Percentiles rank a stretch among this genome's conserved stretches.
These are phyloP conservation scores for Camponotus vicinus DNA, from an alignment of 1,140 invertebrate species.

Conservation along the genomic window DNA sequence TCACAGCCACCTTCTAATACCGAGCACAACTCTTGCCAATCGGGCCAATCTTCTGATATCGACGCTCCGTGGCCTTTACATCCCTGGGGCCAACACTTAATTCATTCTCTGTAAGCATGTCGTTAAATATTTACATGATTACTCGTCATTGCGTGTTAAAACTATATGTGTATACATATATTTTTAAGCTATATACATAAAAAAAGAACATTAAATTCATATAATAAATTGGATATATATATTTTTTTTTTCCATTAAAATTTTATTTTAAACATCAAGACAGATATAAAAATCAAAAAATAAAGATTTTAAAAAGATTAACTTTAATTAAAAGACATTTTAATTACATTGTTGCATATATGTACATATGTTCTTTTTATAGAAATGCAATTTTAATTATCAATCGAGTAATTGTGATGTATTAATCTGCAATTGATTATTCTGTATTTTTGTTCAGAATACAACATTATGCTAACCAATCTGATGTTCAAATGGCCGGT, in stretches of 20 bases:
- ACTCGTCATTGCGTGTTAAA: conserved; percentile 14
- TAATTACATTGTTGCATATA: neutral
- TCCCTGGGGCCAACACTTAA: conserved; percentile 94
- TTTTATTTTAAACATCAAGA: no score
- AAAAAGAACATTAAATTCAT: neutral
- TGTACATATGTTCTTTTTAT: neutral
- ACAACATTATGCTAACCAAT: conserved; percentile 91
- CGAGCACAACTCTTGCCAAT: conserved; percentile 75
- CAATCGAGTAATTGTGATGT: neutral
- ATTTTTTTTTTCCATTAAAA: neutral
- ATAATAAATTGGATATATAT: neutral
- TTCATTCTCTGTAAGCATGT: conserved; percentile 93
- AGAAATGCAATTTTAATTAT: neutral
- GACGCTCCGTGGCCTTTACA: conserved; percentile 91
- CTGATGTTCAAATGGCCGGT: conserved; percentile 97
- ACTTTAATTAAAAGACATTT: neutral
- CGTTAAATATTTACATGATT: neutral
- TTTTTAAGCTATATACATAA: neutral
- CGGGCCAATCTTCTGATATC: conserved; percentile 86
- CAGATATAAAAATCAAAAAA: neutral
- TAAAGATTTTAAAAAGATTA: neutral
- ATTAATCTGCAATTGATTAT: neutral
- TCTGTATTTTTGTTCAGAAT: conserved; percentile 87
- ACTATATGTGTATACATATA: neutral
- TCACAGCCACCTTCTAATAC: conserved; percentile 84